A percentile compares a stretch with the other conserved stretches of the same genome.
Conservation (phyloP, 2,113 vertebrate genomes). For the Hyperopisus bebe region DNA sequence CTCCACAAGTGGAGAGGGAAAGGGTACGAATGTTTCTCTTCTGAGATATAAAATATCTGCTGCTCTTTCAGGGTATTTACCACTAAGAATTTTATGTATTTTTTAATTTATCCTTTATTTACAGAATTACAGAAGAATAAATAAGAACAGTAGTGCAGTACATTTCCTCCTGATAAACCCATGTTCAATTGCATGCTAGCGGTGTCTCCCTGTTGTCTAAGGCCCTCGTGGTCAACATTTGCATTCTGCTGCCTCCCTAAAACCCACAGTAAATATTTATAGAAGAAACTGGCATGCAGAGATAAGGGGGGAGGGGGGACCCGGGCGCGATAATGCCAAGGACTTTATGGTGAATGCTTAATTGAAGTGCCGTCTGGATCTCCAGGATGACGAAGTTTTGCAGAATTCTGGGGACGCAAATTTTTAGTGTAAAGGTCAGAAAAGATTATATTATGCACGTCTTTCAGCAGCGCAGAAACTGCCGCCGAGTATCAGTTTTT, state of each 20-base stretch:
- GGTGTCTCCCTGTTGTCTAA: neutral
- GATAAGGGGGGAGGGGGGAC: neutral
- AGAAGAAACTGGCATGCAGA: constrained; percentile 5
- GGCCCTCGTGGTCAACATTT: neutral
- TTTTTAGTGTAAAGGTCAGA: neutral
- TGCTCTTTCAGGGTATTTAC: neutral
- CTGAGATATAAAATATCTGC: too few relatives aligned
- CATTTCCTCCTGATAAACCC: neutral
- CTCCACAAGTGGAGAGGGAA: neutral
- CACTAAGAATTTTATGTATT: neutral
- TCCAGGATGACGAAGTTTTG: neutral
- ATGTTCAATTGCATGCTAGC: neutral
- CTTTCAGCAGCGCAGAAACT: neutral
- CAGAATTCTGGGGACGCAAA: neutral
- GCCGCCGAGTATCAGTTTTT: neutral
- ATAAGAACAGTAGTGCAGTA: neutral
- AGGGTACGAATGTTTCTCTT: too few relatives aligned
- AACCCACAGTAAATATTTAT: constrained; percentile 22
- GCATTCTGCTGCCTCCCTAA: neutral
- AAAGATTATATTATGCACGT: neutral
- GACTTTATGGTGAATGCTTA: constrained; percentile 18
- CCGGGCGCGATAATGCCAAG: neutral
- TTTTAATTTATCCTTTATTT: neutral
- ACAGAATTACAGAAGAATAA: neutral
- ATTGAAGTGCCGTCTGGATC: neutral